Evolutionary conservation across 2,797 vertebrate genomes (phyloP), one percentile per base, ranked within the genome.

Genomic region (Microcaecilia unicolor): DNA sequence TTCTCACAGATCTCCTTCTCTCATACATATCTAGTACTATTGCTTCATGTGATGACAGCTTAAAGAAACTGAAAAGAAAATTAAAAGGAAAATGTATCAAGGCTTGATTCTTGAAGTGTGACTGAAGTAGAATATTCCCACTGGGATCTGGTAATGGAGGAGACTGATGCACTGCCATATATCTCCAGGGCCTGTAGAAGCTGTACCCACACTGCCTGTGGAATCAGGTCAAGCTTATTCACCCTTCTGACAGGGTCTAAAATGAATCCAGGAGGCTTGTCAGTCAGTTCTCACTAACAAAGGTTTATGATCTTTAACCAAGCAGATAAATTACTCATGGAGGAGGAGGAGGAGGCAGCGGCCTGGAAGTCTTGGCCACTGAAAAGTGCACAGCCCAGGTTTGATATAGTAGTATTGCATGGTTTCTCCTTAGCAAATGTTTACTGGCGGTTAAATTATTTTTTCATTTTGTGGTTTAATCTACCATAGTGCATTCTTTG

Each of bases 191-290:
- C 64, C 53, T 61, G 68, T 58, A 37, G 20, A 61, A 43, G 55
- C 66, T 63, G 70, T 48, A 43, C 49, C 78, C 72, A 61, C 65
- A 71, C 66, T 68, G 66, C 67, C 70, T 30, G 42, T 40, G 66
- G 72, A 72, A 80, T 76, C 76, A 76, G n/a, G 72, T 74, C 62
- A 69, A 7, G 39, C 66, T 66, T 68, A 66, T 69, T 51, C 70
- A 64, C 62, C 67, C 45, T 59, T 58, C 61, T 72, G 80, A 78
- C 76, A 76, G 65, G 51, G 51, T 76, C 78, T 68, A 64, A 74
- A 74, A 71, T 74, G 76, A 76, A 80, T 79, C 75, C 64, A 46
- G 63, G 72, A 48, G 58, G 64, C 64, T 57, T 69, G 78, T 73
- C 72, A 66, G 53, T 65, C 66, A 64, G 57, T 42, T 21, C 38